Evolutionary conservation across 2,113 vertebrate species (phyloP).

Genomic region (Thunnus maccoyii): DNA sequence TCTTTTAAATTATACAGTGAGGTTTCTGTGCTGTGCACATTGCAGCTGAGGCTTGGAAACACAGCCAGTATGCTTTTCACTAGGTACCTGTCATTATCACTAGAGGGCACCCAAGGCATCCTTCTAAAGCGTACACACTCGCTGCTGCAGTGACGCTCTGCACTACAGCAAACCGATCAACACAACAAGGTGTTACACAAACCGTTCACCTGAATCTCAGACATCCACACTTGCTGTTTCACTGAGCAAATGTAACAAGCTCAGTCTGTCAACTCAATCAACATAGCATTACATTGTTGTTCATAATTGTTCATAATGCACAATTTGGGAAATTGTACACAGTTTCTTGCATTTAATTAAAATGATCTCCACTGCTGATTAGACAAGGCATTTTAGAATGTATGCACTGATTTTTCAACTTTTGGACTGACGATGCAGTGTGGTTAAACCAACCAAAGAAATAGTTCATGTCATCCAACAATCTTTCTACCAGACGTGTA

Average conservation of each 20-base stretch:
- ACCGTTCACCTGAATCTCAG: constrained; percentile 29
- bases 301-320: no score
- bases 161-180: constrained; percentile 43
- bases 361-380: constrained; percentile 15
- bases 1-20: constrained; percentile 22
- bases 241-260: not conserved
- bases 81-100: constrained; percentile 38
- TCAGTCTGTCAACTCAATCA: constrained; percentile 10
- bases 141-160: constrained; percentile 65
- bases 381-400: not conserved
- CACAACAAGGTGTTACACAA: constrained; percentile 45
- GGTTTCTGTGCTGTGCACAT: constrained; percentile 3
- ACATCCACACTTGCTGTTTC: not conserved
- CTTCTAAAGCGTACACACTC: not conserved
- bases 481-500: constrained; percentile 3
- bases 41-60: constrained; percentile 3
- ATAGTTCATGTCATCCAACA: not conserved
- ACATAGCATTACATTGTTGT: no score
- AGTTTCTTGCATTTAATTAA: constrained; percentile 15
- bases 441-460: not conserved
- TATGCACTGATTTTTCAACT: constrained; percentile 25
- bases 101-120: constrained; percentile 67
- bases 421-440: not conserved
- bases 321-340: not conserved
- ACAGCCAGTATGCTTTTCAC: not conserved